Conservation (phyloP, 2,113 vertebrate genomes). For the Oostethus manadensis region DNA sequence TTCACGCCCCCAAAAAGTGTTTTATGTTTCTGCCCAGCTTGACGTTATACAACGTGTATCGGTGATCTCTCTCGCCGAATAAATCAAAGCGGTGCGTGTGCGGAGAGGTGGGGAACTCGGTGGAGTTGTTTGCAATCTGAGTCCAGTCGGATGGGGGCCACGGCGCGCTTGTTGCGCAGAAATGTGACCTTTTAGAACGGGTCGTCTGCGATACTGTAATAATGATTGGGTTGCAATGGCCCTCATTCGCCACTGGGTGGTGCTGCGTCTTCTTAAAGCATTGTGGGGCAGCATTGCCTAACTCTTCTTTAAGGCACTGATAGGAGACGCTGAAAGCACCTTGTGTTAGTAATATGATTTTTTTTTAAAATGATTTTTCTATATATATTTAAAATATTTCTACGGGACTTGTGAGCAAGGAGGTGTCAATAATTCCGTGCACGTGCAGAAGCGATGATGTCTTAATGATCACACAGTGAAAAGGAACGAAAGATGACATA, state of each 20-base stretch:
- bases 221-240: constrained; percentile 8
- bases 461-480: not conserved
- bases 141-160: too few species aligned
- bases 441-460: not conserved
- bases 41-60: too few species aligned
- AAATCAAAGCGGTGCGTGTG: too few species aligned
- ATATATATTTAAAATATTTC: too few species aligned
- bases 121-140: too few species aligned
- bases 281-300: constrained; percentile 25
- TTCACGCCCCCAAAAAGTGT: too few species aligned
- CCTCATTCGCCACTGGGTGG: constrained; percentile 32
- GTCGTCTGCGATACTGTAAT: constrained; percentile 20
- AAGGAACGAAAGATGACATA: not conserved
- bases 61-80: too few species aligned
- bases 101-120: too few species aligned
- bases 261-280: constrained; percentile 13
- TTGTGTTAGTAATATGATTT: not conserved
- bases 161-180: not conserved
- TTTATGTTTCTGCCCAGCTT: too few species aligned
- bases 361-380: too few species aligned
- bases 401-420: not conserved
- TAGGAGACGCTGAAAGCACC: not conserved
- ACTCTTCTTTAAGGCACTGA: constrained; percentile 4
- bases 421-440: not conserved
- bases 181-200: constrained; percentile 6